Evolutionary conservation across 2,113 vertebrate genomes (phyloP).

Genomic region (Perca schrenkii): DNA sequence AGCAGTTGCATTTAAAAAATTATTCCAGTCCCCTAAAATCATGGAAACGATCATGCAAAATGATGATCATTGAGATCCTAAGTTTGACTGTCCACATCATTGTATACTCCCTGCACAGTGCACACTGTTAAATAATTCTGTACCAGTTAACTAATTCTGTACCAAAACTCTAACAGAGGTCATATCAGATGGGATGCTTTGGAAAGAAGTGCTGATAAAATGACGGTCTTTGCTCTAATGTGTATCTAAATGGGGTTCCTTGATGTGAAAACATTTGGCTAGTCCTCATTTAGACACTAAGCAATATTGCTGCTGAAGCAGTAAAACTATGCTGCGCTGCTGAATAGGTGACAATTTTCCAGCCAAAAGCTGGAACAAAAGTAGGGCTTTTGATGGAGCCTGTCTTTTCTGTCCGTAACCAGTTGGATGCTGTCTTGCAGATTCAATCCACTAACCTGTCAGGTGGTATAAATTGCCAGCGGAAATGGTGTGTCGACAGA

Average conservation of each 20-base stretch:
- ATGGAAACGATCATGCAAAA: slow-evolving; percentile 15
- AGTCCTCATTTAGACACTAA: slow-evolving; percentile 52
- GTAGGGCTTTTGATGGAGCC: slow-evolving; percentile 35
- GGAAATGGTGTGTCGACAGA: slow-evolving; percentile 47
- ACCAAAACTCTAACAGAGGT: slow-evolving; percentile 44
- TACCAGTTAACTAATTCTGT: slow-evolving; percentile 34
- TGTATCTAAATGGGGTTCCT: slow-evolving; percentile 42
- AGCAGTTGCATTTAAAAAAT: neutral
- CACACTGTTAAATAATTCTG: slow-evolving; percentile 39
- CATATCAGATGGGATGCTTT: slow-evolving; percentile 44
- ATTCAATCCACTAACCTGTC: slow-evolving; percentile 60
- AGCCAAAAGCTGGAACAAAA: slow-evolving; percentile 50
- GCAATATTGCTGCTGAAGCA: slow-evolving; percentile 37
- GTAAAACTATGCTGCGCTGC: slow-evolving; percentile 27
- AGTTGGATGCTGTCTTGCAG: slow-evolving; percentile 42
- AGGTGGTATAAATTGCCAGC: slow-evolving; percentile 49
- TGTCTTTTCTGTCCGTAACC: slow-evolving; percentile 36
- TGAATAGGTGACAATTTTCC: slow-evolving; percentile 40
- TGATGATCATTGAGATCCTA: slow-evolving; percentile 21
- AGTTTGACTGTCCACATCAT: slow-evolving; percentile 23
- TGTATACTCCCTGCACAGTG: slow-evolving; percentile 13
- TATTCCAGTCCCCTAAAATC: neutral
- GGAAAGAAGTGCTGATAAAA: slow-evolving; percentile 50
- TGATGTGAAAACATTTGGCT: slow-evolving; percentile 45
- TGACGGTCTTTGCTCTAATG: slow-evolving; percentile 46